Base-by-base conservation (phyloP, 2,888 invertebrate species). In the Pachymerium ferrugineum region DNA sequence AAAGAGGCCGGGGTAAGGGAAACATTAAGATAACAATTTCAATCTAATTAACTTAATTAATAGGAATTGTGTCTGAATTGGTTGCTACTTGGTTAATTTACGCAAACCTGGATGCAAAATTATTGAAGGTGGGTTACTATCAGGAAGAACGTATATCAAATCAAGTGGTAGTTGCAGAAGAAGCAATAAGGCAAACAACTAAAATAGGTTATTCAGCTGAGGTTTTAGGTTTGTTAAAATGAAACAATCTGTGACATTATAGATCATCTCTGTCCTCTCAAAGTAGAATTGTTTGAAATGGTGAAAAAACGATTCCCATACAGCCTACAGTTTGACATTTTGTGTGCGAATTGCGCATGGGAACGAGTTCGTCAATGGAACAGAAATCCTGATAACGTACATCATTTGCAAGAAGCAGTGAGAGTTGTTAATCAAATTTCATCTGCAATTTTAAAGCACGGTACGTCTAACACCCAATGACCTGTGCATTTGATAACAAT, bases 351-450 rank as follows among this genome's bases (percentile, higher is more conserved):
- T 81, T 89, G 95, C 86, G 89, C 90, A 77, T 96, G 96, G 96
- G 95, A 96, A 82, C 94, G 92, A 81, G 89, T 92, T 73, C 87
- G 91, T 77, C 87, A 88, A 72, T 97, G 96, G 95, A 91, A 92
- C 80, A 92, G 90, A 81, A 88, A 90, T 77, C 86, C 89, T 76
- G 85, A 88, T 67, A 85, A 87, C 76, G 84, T 90, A 4, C 84
- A 86, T 14, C 85, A 88, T 78, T 85, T 96, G 33, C 86, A 88
- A 77, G 88, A 90, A n/a, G 89, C 91, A 0, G 79, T 94, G 4
- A 84, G 84, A 72, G 92, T 91, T 80, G 83, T 94, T 70, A 85
- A 85, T 73, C 85, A 86, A 77, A 87, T 93, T 79, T 86, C 88
- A 16, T 87, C 89, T 81, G 83, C 87, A 31, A 86, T 88, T 77